phyloP scores from a whole-genome alignment of 1,140 invertebrate species.

The Megalonaias nervosa region DNA sequence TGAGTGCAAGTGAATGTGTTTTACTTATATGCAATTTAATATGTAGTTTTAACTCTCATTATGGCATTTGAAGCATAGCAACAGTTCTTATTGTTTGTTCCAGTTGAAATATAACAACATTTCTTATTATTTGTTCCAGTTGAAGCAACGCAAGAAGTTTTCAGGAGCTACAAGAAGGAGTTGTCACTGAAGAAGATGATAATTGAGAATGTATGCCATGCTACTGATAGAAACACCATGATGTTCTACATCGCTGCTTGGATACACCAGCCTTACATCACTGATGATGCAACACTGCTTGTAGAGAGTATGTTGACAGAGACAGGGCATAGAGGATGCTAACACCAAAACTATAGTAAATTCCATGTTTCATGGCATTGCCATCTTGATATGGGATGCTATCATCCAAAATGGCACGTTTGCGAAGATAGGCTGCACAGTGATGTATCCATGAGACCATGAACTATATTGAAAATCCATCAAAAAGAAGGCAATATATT shows the following conservation, averaged over 20 bases:
- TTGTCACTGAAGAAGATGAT: constrained; percentile 37
- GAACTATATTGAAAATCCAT: too few relatives aligned
- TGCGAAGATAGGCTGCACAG: too few relatives aligned
- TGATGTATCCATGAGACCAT: too few relatives aligned
- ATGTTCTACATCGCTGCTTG: constrained; percentile 51
- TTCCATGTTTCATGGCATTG: too few relatives aligned
- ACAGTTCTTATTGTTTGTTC: constrained; percentile 2
- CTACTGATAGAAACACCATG: constrained; percentile 27
- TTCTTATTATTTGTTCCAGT: constrained; percentile 28
- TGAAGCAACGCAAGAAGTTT: constrained; percentile 28
- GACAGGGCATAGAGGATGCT: constrained; percentile 33
- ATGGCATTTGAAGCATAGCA: too few relatives aligned
- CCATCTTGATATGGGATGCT: too few relatives aligned
- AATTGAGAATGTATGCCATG: constrained; percentile 43
- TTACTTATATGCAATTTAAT: too few relatives aligned
- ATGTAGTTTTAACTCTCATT: too few relatives aligned
- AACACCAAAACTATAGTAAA: too few relatives aligned
- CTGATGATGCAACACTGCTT: constrained; percentile 22
- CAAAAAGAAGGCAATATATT: too few relatives aligned
- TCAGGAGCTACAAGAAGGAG: constrained; percentile 42
- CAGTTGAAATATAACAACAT: constrained; percentile 22
- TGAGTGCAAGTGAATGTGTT: too few relatives aligned
- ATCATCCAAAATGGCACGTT: too few relatives aligned
- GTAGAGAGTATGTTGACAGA: constrained; percentile 43
- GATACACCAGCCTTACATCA: constrained; percentile 50